Conservation (phyloP, 1,140 invertebrate species). For the Leptinotarsa defecta region DNA sequence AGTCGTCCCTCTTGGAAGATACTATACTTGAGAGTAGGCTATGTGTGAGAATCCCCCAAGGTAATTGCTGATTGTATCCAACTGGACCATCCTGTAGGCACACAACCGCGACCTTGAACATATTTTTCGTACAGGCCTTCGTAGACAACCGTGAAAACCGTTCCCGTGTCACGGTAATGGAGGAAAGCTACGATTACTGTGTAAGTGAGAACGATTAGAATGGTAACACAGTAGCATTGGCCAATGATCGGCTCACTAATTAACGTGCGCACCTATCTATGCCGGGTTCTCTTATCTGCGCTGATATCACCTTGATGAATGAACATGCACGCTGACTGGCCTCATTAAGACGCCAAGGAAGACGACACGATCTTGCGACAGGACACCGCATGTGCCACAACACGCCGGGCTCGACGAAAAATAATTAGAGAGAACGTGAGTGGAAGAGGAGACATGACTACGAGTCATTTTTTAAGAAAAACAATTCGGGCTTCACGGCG, state of each 20-base stretch:
- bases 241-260: slow-evolving; percentile 3
- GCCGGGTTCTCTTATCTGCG: neutral
- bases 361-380: slow-evolving; percentile 7
- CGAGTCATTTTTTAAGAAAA: neutral
- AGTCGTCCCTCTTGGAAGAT: no score
- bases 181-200: neutral
- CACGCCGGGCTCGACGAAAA: neutral
- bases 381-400: slow-evolving; percentile 1
- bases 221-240: slow-evolving; percentile 7
- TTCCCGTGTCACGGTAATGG: neutral
- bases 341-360: slow-evolving; percentile 7
- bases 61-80: no score
- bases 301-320: slow-evolving; percentile 5
- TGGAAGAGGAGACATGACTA: neutral
- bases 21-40: no score
- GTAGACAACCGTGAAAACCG: neutral
- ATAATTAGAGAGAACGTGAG: slow-evolving; percentile 8
- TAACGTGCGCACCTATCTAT: slow-evolving; percentile 7
- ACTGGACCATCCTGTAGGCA: no score
- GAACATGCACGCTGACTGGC: slow-evolving; percentile 7
- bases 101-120: no score
- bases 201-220: slow-evolving; percentile 3
- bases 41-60: no score
- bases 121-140: no score
- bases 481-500: no score